These are phyloP conservation scores for Donacobius atricapilla DNA, from an alignment of 2,113 vertebrate species.

Conservation along the genomic window DNA sequence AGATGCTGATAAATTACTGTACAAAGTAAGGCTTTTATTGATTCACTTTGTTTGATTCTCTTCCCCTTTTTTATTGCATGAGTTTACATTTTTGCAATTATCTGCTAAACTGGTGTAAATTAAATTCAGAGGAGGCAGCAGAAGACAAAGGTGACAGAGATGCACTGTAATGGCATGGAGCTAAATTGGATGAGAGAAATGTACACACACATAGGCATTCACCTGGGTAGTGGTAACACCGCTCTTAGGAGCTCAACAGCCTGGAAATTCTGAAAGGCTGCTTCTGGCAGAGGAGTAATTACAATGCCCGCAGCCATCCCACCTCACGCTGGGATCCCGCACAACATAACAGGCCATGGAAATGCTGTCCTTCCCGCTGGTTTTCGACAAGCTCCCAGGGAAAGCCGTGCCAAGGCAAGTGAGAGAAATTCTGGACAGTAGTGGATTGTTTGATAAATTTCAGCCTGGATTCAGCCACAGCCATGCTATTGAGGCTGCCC, in stretches of 20 bases:
- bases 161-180: not conserved
- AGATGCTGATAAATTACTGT: slow-evolving; percentile 12
- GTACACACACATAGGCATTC: not conserved
- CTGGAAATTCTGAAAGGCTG: slow-evolving; percentile 32
- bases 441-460: slow-evolving; percentile 55
- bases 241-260: slow-evolving; percentile 3
- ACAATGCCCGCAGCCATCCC: not conserved
- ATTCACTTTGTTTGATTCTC: slow-evolving; percentile 19
- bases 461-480: slow-evolving; percentile 27
- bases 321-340: slow-evolving; percentile 10
- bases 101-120: slow-evolving; percentile 23
- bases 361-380: slow-evolving; percentile 34
- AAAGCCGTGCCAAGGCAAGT: slow-evolving; percentile 11
- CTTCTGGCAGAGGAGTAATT: slow-evolving; percentile 45
- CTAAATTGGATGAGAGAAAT: not conserved
- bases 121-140: slow-evolving; percentile 25
- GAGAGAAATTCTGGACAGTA: slow-evolving; percentile 45
- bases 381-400: slow-evolving; percentile 43
- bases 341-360: not conserved
- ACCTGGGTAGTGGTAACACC: slow-evolving; percentile 4
- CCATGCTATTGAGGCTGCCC: slow-evolving; percentile 49
- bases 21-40: slow-evolving; percentile 13
- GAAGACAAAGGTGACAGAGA: slow-evolving; percentile 1
- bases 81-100: slow-evolving; percentile 48
- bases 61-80: not conserved